Evolutionary conservation across 2,888 invertebrate species (phyloP), one percentile per base, ranked within the genome.

Genomic region (Chloromyia formosa): DNA sequence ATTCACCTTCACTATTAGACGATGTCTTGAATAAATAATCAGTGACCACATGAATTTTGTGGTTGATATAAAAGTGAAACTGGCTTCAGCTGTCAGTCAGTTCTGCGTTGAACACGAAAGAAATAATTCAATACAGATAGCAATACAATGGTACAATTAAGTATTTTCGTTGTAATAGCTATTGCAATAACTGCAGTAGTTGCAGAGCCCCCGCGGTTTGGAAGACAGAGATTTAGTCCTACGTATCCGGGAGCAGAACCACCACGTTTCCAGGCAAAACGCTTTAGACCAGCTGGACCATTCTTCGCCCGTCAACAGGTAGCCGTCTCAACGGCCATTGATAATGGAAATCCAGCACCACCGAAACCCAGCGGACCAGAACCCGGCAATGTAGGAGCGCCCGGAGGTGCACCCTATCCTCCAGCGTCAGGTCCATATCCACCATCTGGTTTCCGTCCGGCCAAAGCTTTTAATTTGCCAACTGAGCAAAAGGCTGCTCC

Each of bases 1-100:
- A 71, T 71, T 56, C 56, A 71, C 56, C 56, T 56, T 71, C 58
- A 58, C 12, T 40, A 14, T n/a, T 42, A 35, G n/a, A 58, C 71
- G 45, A 20, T 40, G 23, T 58, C 27, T 71, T 71, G 71, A 71
- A 71, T 71, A 40, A 12, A 22, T 22, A 66, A 66, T 66, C 9
- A n/a, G 14, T 40, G 1, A 22, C 7, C 7, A 35, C n/a, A 27
- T 16, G 7, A 10, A 71, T 18, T 71, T 56, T 35, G n/a, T 56
- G 18, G 18, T n/a, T 40, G 71, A 71, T 71, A 71, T 71, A 71
- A 58, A 71, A 58, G 42, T 20, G 40, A 56, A 58, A 20, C 42
- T 18, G 10, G 12, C 40, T 20, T 35, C 20, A 20, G 40, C 40
- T 5, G 20, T 23, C 58, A 56, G 35, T 58, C 71, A 71, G 71